Conservation (phyloP, 2,888 invertebrate species). For the Cosmia pyralina region DNA sequence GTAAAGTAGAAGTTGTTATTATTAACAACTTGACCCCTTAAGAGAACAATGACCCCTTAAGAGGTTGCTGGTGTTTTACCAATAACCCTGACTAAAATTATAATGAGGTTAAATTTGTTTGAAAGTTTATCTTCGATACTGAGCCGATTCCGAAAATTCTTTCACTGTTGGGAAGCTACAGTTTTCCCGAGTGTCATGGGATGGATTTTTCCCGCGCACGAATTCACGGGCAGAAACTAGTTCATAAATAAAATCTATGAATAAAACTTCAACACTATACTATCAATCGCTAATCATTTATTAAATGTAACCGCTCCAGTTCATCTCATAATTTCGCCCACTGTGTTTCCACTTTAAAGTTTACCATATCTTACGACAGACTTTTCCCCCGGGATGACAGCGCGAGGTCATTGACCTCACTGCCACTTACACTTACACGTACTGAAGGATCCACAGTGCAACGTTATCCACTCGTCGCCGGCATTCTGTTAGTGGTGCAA, state of each 20-base stretch:
- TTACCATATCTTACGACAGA: slow-evolving; percentile 74
- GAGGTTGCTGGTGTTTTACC: too few relatives aligned
- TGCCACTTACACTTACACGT: slow-evolving; percentile 62
- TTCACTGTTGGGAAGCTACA: too few relatives aligned
- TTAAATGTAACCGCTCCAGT: not conserved
- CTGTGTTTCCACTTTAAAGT: slow-evolving; percentile 66
- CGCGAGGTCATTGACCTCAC: slow-evolving; percentile 68
- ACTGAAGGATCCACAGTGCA: slow-evolving; percentile 49
- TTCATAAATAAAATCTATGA: not conserved
- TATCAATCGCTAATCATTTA: not conserved
- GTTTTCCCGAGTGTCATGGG: too few relatives aligned
- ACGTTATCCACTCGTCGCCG: slow-evolving; percentile 51
- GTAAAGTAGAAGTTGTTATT: too few relatives aligned
- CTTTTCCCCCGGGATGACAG: slow-evolving; percentile 66
- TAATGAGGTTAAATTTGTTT: too few relatives aligned
- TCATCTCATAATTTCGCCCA: slow-evolving; percentile 14
- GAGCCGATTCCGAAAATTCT: too few relatives aligned
- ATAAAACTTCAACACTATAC: not conserved
- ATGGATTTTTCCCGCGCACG: too few relatives aligned
- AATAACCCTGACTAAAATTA: too few relatives aligned
- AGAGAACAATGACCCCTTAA: too few relatives aligned
- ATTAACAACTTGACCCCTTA: too few relatives aligned
- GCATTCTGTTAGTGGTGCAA: slow-evolving; percentile 35
- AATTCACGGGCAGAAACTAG: too few relatives aligned
- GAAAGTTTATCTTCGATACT: too few relatives aligned